These are phyloP conservation scores for Latheticus oryzae DNA, from an alignment of 2,888 invertebrate species.

Conservation along the genomic window DNA sequence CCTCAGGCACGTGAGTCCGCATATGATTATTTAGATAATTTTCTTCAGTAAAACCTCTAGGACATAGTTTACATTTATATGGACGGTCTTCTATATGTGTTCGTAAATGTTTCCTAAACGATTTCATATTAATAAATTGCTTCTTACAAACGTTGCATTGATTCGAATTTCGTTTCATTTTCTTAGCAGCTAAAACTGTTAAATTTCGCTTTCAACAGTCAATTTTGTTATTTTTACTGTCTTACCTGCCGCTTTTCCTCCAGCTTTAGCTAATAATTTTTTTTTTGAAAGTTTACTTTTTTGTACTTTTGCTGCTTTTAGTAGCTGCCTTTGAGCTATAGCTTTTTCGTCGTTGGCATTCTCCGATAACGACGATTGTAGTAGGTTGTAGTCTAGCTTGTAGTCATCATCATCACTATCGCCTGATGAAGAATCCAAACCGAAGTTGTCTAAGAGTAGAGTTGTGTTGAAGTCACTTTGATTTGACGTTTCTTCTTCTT, in stretches of 20 bases:
- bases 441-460: conserved; percentile 59
- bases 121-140: conserved; percentile 64
- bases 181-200: conserved; percentile 53
- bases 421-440: conserved; percentile 60
- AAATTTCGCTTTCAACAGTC: too few relatives aligned
- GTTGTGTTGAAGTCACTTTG: conserved; percentile 49
- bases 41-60: conserved; percentile 64
- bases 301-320: conserved; percentile 61
- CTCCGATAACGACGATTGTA: conserved; percentile 49
- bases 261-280: conserved; percentile 58
- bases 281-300: conserved; percentile 60
- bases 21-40: conserved; percentile 66
- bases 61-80: conserved; percentile 64
- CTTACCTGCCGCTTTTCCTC: conserved; percentile 54
- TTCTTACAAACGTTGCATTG: conserved; percentile 66
- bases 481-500: conserved; percentile 53
- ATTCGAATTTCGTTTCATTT: conserved; percentile 60
- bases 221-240: too few relatives aligned
- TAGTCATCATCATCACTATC: conserved; percentile 59
- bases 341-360: conserved; percentile 61
- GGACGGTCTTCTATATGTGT: conserved; percentile 66
- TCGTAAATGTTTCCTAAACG: conserved; percentile 65
- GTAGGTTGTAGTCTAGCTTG: conserved; percentile 57
- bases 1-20: conserved; percentile 62
- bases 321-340: conserved; percentile 63